Evolutionary conservation across 2,113 vertebrate genomes (phyloP), one percentile per base, ranked within the genome.

Genomic region (Sardina pilchardus): DNA sequence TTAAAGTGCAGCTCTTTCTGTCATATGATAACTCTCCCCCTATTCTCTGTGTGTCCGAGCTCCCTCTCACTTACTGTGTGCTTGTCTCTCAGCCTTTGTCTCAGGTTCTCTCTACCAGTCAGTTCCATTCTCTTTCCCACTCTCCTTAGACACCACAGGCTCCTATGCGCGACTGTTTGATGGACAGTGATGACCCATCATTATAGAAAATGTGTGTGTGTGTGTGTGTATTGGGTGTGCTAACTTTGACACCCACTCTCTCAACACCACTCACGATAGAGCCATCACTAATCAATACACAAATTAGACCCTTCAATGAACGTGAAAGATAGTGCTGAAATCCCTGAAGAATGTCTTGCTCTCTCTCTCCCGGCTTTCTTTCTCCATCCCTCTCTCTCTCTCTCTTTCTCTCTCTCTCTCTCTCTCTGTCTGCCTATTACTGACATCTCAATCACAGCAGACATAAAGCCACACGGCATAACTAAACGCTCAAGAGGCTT

Each of bases 381-480:
- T 34, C 63, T 71, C 26, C 14, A 9, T 30, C 63, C 7, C n/a
- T 30, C n/a, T 26, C 26, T 26, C 63, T 26, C 24, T 3, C 63
- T 16, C n/a, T 12, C n/a, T 26, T n/a, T 34, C 67, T 16, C 30
- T 36, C 71, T 36, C 71, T 36, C 71, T 36, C 7, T 12, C 71
- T 78, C 26, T 36, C 71, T 78, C 71, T 78, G 2, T 10, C 71
- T 71, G 7, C 9, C 63, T 78, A 36, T 78, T 78, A 78, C 71
- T 36, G 71, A 78, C 71, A 36, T 78, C 71, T 78, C 71, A 36
- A 78, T 78, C 71, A 78, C 71, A 78, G 71, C 30, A 36, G 12
- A 78, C 30, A 78, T 78, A 78, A 78, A 78, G 30, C 26, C 71
- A 78, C 30, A 34, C 3, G 30, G 71, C 26, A 78, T 78, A 36